A percentile compares a stretch with the other conserved stretches of the same genome.
These are phyloP conservation scores for Eleginops maclovinus DNA, from an alignment of 2,113 vertebrate genomes.

Conservation along the genomic window DNA sequence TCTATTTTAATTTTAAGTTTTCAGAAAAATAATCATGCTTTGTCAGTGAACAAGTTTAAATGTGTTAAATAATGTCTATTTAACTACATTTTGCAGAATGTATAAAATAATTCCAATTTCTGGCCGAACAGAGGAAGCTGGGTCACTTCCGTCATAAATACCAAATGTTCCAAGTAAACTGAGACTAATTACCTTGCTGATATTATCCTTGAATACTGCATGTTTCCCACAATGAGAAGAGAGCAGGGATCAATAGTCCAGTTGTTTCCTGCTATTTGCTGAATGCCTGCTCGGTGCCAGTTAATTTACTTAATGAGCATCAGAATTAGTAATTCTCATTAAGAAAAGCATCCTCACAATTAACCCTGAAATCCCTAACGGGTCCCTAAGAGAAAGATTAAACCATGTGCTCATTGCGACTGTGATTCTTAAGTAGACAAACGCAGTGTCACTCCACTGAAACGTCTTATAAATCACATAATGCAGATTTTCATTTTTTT, in stretches of 20 bases:
- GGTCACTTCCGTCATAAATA: not conserved
- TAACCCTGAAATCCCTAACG: conserved; percentile 67
- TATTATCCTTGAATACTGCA: conserved; percentile 24
- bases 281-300: conserved; percentile 31
- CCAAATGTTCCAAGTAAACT: conserved; percentile 22
- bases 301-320: conserved; percentile 76
- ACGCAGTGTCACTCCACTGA: not conserved
- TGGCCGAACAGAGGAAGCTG: conserved; percentile 3
- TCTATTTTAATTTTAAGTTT: conserved; percentile 4
- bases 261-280: conserved; percentile 31
- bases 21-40: not conserved
- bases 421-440: conserved; percentile 14
- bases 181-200: conserved; percentile 30
- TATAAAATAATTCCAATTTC: not conserved
- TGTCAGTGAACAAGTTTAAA: not conserved
- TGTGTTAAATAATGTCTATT: conserved; percentile 12
- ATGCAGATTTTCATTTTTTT: too few relatives aligned
- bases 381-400: conserved; percentile 47
- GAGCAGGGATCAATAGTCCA: conserved; percentile 39
- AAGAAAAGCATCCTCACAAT: conserved; percentile 65
- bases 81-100: not conserved
- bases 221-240: conserved; percentile 23
- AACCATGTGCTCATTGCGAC: conserved; percentile 6
- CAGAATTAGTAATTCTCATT: conserved; percentile 69
- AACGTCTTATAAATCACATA: conserved; percentile 14